phyloP scores from a whole-genome alignment of 2,888 invertebrate genomes.

The Drosophila quasianomalipes region DNA sequence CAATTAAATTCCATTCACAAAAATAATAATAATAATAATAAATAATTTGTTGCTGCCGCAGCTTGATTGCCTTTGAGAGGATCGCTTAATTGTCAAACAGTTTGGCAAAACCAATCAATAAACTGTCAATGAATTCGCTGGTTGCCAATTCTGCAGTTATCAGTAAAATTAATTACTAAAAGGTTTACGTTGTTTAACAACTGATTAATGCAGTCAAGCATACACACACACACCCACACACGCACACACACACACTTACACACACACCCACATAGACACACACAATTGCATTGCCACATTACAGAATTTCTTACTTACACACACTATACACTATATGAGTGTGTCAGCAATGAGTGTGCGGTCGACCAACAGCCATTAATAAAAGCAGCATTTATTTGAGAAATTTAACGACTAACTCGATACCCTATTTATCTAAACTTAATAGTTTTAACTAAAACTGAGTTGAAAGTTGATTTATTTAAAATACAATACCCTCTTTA shows the following conservation, averaged over 20 bases:
- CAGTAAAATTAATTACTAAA: slow-evolving; percentile 59
- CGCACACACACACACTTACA: neutral
- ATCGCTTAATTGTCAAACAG: slow-evolving; percentile 23
- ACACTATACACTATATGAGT: slow-evolving; percentile 2
- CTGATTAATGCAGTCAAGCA: slow-evolving; percentile 53
- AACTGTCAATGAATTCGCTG: slow-evolving; percentile 32
- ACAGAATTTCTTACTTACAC: slow-evolving; percentile 13
- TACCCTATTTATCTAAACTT: slow-evolving; percentile 24
- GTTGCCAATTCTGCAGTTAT: slow-evolving; percentile 46
- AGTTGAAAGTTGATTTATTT: neutral
- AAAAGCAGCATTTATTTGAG: neutral
- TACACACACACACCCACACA: slow-evolving; percentile 11
- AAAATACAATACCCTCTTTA: neutral
- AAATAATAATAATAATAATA: neutral
- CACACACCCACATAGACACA: neutral
- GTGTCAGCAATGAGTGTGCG: slow-evolving; percentile 33
- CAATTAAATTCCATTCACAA: neutral
- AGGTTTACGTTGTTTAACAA: slow-evolving; percentile 47
- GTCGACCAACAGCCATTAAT: slow-evolving; percentile 62
- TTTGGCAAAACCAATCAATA: slow-evolving; percentile 33
- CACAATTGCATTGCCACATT: slow-evolving; percentile 8
- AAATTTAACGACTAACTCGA: neutral
- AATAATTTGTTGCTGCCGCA: neutral
- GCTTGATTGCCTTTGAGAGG: slow-evolving; percentile 12
- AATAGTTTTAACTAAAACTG: neutral